Base-by-base conservation (phyloP, 2,113 vertebrate species). In the Amblyopsis rosae region DNA sequence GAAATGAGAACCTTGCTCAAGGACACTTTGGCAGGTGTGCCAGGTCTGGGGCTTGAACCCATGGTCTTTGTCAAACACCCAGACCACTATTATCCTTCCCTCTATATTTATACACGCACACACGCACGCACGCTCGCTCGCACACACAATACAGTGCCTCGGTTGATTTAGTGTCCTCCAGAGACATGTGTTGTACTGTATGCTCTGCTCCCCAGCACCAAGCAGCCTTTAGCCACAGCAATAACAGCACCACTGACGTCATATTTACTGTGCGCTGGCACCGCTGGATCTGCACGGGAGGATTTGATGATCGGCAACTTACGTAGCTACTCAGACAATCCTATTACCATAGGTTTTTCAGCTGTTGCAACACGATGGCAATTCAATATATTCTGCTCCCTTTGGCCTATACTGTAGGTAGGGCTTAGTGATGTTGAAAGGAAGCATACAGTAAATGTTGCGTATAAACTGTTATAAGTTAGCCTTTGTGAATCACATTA, bases 261-360 rank as follows among this genome's bases (percentile, higher is more conserved):
- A 70, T 83, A 82, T 86, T 85, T 84, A 79, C 81, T 69, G 70
- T 67, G 59, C 57, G 72, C 32, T 81, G 78, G 70, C 79, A 75
- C 73, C 35, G n/a, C 19, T 55, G 17, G 64, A 62, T 62, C 69
- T 59, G 58, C 13, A 47, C 48, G 61, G 51, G 63, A 54, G 65
- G 75, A 82, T 72, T 16, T 46, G 3, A 73, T 80, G 67, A 61
- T 55, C 35, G 57, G 9, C 33, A 4, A 65, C 73, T 59, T 61
- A 26, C 26, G 26, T 26, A 58, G 65, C 56, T 69, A 17, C 61
- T 62, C 0, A 4, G 32, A 50, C 70, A 64, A 67, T 62, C 72
- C 56, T 45, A 49, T 74, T 26, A 26, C 26, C 26, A 26, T 26
- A 73, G 65, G 26, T 26, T 72, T 26, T 58, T 55, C 2, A 6